Percentiles rank a stretch among this genome's conserved stretches.
phyloP scores from a whole-genome alignment of 2,113 vertebrate species.

The Xiphophorus couchianus region DNA sequence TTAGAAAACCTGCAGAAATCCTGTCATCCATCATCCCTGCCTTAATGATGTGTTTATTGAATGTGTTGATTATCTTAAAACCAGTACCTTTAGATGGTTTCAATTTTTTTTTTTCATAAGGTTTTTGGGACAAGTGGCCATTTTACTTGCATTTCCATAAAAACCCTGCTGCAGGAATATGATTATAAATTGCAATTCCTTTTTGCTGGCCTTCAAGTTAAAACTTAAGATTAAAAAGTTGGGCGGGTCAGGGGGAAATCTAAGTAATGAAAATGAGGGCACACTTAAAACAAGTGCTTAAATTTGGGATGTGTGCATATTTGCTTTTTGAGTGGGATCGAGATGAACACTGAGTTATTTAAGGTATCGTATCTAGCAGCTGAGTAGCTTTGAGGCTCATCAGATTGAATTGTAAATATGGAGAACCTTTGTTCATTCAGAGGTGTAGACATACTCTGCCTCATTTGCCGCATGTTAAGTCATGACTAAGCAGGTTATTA shows the following conservation, averaged over 20 bases:
- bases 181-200: neutral
- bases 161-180: neutral
- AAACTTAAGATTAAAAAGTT: neutral
- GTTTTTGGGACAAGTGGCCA: no score
- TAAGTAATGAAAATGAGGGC: constrained; percentile 24
- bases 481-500: constrained; percentile 68
- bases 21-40: no score
- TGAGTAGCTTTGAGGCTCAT: constrained; percentile 72
- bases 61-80: no score
- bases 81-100: no score
- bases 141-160: no score
- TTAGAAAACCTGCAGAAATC: no score
- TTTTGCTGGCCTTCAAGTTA: no score
- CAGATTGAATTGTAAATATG: constrained; percentile 74
- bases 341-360: constrained; percentile 36
- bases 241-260: neutral
- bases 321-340: neutral
- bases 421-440: constrained; percentile 63
- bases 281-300: constrained; percentile 13
- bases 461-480: constrained; percentile 73
- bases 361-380: constrained; percentile 64
- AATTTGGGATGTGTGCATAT: constrained; percentile 2
- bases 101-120: no score
- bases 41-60: no score
- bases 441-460: constrained; percentile 71